Evolutionary conservation across 2,888 invertebrate species (phyloP), one percentile per base, ranked within the genome.

Genomic region (Brachyptera risi): DNA sequence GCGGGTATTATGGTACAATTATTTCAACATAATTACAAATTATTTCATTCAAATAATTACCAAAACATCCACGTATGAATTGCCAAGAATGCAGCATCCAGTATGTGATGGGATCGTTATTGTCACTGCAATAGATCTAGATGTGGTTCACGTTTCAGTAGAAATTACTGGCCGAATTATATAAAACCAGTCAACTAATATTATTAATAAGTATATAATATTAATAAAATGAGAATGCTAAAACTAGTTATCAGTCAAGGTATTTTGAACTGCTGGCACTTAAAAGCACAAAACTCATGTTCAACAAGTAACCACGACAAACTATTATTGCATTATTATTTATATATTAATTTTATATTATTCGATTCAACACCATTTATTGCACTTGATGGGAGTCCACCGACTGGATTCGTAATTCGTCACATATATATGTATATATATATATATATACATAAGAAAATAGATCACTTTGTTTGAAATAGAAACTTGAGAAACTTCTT

Each of bases 321-420:
- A 47, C 23, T 35, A 44, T 44, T 44, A 44, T 37, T 54, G 19
- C 54, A 35, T 54, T 54, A 35, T 37, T 37, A 37, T 11, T 35
- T 17, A 54, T 24, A 54, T 23, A 47, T 47, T 21, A 47, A 23
- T 23, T 47, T 23, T n/a, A 23, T 31, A 31, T 31, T 31, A 31
- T 11, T 5, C 11, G 21, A 24, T 47, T 21, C 24, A 13, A 47
- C 47, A 21, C 23, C 24, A 23, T 47, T 54, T 54, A 54, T 54
- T 54, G 54, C 54, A 54, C 54, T 54, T 31, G 35, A 54, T 37
- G 37, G 15, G 54, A 35, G 35, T 24, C 47, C 35, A 54, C 54
- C 21, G 23, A 35, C 35, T 54, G 15, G 47, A 24, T 23, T 19
- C 3, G 23, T n/a, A n/a, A n/a, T 23, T 5, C 31, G 31, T 31